These are phyloP conservation scores for Lycopodina hypogea DNA, from an alignment of 37 sponge, comb jelly and placozoan species.

Conservation along the genomic window DNA sequence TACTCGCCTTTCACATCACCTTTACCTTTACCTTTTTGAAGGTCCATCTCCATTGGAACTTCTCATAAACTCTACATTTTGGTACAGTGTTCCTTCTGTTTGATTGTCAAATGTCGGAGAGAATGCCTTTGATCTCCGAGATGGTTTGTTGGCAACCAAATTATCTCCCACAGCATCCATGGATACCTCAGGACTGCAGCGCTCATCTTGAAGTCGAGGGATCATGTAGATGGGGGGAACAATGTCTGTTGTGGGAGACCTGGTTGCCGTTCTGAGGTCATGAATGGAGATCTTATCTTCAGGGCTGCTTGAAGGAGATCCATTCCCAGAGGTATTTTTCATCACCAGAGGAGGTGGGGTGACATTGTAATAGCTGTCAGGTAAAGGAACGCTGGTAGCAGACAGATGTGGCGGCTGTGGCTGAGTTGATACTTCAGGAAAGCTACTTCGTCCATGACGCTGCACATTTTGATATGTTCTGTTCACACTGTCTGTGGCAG, in stretches of 20 bases:
- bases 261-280: background rate
- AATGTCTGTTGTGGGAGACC: background rate
- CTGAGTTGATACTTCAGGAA: background rate
- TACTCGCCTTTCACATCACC: no score
- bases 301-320: constrained; percentile 18
- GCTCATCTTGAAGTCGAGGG: no score
- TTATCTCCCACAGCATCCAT: constrained; percentile 11
- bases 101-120: background rate
- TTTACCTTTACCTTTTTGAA: constrained; percentile 1
- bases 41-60: background rate
- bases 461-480: constrained; percentile 18
- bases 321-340: background rate
- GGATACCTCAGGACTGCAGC: background rate
- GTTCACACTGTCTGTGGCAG: background rate
- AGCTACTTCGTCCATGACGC: background rate
- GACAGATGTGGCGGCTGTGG: background rate
- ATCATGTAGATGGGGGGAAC: background rate
- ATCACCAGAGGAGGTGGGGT: constrained; percentile 26
- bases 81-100: background rate
- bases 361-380: constrained; percentile 31
- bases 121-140: background rate
- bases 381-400: background rate
- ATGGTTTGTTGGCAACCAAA: constrained; percentile 3
- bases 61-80: constrained; percentile 29
- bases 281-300: background rate